Evolutionary conservation across 1,140 invertebrate genomes (phyloP), one percentile per base, ranked within the genome.

Genomic region (Maniola jurtina): DNA sequence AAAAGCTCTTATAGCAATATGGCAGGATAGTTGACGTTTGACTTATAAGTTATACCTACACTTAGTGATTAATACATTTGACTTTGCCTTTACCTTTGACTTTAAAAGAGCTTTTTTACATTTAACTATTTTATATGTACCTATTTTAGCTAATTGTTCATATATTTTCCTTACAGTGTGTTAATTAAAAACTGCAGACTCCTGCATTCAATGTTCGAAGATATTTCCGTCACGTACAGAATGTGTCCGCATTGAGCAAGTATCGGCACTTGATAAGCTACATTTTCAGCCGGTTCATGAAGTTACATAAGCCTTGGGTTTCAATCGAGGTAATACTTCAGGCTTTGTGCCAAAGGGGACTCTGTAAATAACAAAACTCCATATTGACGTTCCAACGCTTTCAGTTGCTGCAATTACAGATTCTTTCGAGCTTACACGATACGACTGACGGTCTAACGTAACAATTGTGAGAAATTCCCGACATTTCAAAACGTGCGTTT

Each of bases 171-270:
- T 38, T 9, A 38, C 38, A 38, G 38, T 38, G 10, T 9, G 71
- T 76, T 80, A 83, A 83, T 83, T 81, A 70, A 84, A 83, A 80
- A 78, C 72, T 38, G 38, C 38, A 38, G 38, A 38, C 38, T 38
- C 10, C 38, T 38, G 10, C 7, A 40, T 40, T 40, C 7, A 9
- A 3, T 40, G 7, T 40, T 45, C 11, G 13, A 45, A 45, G 9
- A 45, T 52, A 81, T 83, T 79, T 72, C 78, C 66, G 72, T 78
- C 79, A 84, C 76, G 80, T 80, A 67, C 60, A 47, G 64, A 71
- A 48, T 48, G 64, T 66, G 56, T 72, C 60, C 66, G 57, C 42
- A 61, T 72, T 56, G 25, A 38, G 40, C 58, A 56, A 48, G 61
- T 52, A 52, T 33, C 33, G 13, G 34, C 36, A 60, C 13, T 60